Conservation (phyloP, 2,113 vertebrate genomes). For the Eulemur macaco region DNA sequence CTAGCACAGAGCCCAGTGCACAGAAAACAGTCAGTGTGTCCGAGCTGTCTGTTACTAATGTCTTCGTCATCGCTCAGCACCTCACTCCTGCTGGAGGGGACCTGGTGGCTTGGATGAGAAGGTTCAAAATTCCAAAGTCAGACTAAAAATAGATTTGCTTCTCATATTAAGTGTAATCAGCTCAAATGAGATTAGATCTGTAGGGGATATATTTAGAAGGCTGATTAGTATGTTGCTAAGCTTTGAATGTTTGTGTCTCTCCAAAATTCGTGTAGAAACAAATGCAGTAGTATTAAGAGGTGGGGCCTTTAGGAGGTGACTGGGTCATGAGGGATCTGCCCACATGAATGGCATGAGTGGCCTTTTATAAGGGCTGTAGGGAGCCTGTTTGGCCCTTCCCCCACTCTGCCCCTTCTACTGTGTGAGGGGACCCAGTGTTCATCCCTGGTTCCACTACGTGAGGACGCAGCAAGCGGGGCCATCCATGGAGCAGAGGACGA, state of each 20-base stretch:
- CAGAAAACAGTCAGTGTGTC: background rate
- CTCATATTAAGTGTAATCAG: background rate
- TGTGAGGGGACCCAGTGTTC: background rate
- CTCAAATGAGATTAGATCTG: background rate
- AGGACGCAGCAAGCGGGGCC: background rate
- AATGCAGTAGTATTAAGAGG: too few relatives aligned
- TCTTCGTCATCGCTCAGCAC: background rate
- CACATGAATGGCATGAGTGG: background rate
- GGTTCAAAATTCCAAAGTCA: background rate
- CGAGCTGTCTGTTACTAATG: background rate
- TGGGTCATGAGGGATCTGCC: background rate
- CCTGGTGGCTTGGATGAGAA: background rate
- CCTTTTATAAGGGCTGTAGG: background rate
- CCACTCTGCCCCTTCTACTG: accelerated
- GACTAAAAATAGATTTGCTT: background rate
- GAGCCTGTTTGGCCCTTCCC: background rate
- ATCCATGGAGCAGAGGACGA: background rate
- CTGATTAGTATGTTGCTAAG: background rate
- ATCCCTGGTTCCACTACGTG: background rate
- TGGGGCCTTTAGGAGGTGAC: background rate
- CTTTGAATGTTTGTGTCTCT: background rate
- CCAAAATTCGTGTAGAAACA: background rate
- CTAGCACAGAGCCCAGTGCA: background rate
- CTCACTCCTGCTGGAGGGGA: background rate
- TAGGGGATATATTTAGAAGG: background rate